Evolutionary conservation across 1,140 invertebrate genomes (phyloP).

Genomic region (Zaprionus lachaisei): DNA sequence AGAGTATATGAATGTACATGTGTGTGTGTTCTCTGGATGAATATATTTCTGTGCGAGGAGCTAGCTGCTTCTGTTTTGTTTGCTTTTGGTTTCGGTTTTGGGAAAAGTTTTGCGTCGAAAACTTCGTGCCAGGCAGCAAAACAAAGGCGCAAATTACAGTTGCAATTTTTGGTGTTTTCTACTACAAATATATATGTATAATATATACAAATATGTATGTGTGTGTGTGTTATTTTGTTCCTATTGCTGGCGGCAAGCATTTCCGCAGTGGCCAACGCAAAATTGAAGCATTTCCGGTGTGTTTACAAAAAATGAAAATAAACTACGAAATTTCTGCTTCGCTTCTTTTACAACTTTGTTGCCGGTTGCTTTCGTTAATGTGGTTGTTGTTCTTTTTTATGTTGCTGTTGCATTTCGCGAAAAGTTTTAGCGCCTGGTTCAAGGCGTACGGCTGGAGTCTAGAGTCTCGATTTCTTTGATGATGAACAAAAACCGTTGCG

Average conservation of each 20-base stretch:
- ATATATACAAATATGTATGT: conserved; percentile 11
- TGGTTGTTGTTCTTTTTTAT: conserved; percentile 48
- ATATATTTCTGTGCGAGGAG: conserved; percentile 29
- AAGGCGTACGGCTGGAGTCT: conserved; percentile 59
- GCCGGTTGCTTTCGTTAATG: conserved; percentile 42
- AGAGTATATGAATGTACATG: not conserved
- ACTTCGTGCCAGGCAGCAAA: conserved; percentile 67
- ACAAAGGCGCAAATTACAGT: conserved; percentile 78
- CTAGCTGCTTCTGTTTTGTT: conserved; percentile 12
- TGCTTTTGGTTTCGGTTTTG: conserved; percentile 62
- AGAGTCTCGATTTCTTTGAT: conserved; percentile 74
- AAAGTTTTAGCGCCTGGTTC: conserved; percentile 60
- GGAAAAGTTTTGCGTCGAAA: conserved; percentile 64
- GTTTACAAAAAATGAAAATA: conserved; percentile 58
- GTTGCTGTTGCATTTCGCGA: conserved; percentile 65
- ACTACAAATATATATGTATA: conserved; percentile 29
- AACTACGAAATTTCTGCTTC: conserved; percentile 47
- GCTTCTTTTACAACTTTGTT: conserved; percentile 44
- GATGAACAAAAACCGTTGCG: conserved; percentile 47
- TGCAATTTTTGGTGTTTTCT: conserved; percentile 61
- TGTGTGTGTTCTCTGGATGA: conserved; percentile 24
- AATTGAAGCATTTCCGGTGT: conserved; percentile 79
- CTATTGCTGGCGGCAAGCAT: conserved; percentile 56
- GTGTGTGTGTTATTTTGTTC: conserved; percentile 24
- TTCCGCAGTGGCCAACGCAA: conserved; percentile 64